These are phyloP conservation scores for Bolborhynchus lineola DNA, from an alignment of 2,113 vertebrate species.

Conservation along the genomic window DNA sequence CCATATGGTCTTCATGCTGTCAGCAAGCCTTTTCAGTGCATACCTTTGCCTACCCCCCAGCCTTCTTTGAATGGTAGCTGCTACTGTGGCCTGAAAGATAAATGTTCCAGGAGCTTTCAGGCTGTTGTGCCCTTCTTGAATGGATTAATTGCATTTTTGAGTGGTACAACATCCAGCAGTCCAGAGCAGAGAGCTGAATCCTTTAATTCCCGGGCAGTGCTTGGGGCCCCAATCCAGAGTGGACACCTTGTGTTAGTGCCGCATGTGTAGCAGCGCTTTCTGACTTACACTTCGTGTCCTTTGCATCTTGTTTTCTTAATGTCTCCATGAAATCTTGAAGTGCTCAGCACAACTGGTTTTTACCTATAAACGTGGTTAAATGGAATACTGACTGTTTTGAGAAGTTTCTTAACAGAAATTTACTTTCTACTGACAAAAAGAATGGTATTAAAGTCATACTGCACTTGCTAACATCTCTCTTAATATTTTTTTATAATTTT, in stretches of 20 bases:
- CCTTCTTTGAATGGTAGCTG: background rate
- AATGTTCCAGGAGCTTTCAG: background rate
- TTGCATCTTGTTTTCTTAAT: background rate
- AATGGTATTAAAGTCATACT: background rate
- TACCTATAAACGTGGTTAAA: background rate
- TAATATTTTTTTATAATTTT: background rate
- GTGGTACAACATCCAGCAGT: background rate
- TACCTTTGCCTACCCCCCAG: background rate
- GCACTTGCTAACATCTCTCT: background rate
- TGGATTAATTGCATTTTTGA: background rate
- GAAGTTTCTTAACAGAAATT: background rate
- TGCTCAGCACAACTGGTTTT: background rate
- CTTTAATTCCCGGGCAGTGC: background rate
- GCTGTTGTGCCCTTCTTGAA: background rate
- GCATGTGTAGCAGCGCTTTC: background rate
- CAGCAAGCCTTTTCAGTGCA: slow-evolving; percentile 11
- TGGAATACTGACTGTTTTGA: background rate
- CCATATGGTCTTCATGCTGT: background rate
- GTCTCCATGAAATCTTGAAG: background rate
- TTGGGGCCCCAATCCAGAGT: background rate
- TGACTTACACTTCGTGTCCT: background rate
- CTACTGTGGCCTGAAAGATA: background rate
- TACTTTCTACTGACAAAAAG: background rate
- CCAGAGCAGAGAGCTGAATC: background rate
- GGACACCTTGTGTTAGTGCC: background rate